These are phyloP conservation scores for Drosophila percnosoma DNA, from an alignment of 2,888 invertebrate species.

Conservation along the genomic window DNA sequence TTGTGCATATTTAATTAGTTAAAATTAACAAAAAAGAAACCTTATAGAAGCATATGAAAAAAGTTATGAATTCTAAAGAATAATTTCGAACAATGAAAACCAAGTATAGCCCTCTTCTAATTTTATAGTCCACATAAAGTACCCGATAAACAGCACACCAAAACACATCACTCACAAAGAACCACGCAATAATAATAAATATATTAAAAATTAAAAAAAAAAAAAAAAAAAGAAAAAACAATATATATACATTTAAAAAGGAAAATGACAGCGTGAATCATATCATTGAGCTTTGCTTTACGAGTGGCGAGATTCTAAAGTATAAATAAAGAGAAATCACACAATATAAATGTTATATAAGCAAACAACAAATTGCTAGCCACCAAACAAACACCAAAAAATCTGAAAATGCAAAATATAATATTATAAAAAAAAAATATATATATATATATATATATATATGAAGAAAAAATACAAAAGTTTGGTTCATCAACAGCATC, in stretches of 20 bases:
- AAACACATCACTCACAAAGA: constrained; percentile 29
- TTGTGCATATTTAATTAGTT: constrained; percentile 17
- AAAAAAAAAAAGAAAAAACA: constrained; percentile 3
- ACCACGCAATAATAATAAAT: constrained; percentile 22
- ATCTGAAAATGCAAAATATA: constrained; percentile 23
- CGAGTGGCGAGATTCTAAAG: constrained; percentile 62
- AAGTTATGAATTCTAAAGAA: constrained; percentile 13
- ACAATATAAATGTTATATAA: constrained; percentile 53
- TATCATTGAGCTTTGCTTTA: constrained; percentile 82
- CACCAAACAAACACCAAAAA: constrained; percentile 28
- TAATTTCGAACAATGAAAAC: constrained; percentile 20
- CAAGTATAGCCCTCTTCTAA: constrained; percentile 2
- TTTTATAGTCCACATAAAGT: constrained; percentile 15
- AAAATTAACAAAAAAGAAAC: constrained; percentile 19
- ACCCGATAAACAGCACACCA: constrained; percentile 20
- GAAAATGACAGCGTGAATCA: constrained; percentile 61
- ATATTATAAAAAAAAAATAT: constrained; percentile 16
- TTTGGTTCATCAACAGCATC: constrained; percentile 39
- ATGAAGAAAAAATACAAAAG: constrained; percentile 10
- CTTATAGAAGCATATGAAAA: constrained; percentile 6
- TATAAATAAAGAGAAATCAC: constrained; percentile 46
- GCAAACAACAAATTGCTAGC: constrained; percentile 30
- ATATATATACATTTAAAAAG: constrained; percentile 16
- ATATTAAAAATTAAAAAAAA: constrained; percentile 1
- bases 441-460: constrained; percentile 7